Base-by-base conservation (phyloP, 2,888 invertebrate species). In the Marronus borbonicus region DNA sequence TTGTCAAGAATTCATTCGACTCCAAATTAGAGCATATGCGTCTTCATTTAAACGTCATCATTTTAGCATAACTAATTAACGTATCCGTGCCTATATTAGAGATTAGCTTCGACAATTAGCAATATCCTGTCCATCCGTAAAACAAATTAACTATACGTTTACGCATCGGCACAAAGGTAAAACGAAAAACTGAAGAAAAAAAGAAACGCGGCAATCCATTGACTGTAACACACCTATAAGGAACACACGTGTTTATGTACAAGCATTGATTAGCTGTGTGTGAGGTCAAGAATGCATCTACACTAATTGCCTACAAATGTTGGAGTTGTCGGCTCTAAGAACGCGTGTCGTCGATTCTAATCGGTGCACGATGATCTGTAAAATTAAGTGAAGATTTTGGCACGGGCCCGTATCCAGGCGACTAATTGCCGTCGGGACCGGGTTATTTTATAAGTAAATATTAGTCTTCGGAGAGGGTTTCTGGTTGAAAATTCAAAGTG, bases 381-480 rank as follows among this genome's bases (percentile, higher is more conserved):
- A 86, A 86, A 86, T 86, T 85, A 86, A 86, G 86, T 85, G 86
- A 86, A 84, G 83, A 86, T 85, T 83, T 84, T 84, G 85, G 85
- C 86, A 86, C 86, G 85, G 84, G 84, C 84, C 84, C 86, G 86
- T 86, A 84, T 83, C 85, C 24, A 69, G 20, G 60, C 39, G 80
- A 39, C 72, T 78, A 72, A 68, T 62, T 65, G 64, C 58, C 72
- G 75, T 70, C 79, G 55, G 20, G 44, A 44, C 8, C 12, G 44
- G 12, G 44, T 44, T 44, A 44, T 12, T 44, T 44, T 8, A 44
- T 44, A 24, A 24, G 24, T 24, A 8, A 12, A 8, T 44, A 12
- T 44, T 10, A 44, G 12, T 44, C 44, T 7, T 12, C 44, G 39
- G 7, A 8, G 2, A 1, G 39, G 5, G 2, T 39, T 39, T 39